Conservation (phyloP, 2,888 invertebrate species). For the Apamea epomidion region DNA sequence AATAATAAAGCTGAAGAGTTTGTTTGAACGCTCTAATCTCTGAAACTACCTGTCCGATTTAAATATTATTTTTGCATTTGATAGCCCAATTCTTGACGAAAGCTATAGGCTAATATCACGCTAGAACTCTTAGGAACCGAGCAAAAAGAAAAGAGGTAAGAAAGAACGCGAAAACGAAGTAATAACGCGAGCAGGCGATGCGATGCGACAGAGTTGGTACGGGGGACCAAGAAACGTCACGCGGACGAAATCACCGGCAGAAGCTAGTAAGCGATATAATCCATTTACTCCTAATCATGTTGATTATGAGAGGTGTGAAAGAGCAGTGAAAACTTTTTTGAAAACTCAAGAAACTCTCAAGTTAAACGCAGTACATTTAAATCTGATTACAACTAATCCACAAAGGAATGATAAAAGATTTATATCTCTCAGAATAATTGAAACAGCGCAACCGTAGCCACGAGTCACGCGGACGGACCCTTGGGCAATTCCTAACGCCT, state of each 20-base stretch:
- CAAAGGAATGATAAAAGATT: conserved; percentile 40
- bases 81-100: too few species aligned
- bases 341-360: conserved; percentile 1
- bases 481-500: conserved; percentile 26
- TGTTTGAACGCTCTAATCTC: too few species aligned
- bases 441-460: conserved; percentile 20
- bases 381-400: conserved; percentile 36
- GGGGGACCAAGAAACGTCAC: too few species aligned
- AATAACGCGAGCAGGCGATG: too few species aligned
- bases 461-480: conserved; percentile 3
- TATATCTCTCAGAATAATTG: conserved; percentile 53
- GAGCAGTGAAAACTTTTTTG: background rate
- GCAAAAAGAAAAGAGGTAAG: too few species aligned
- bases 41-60: too few species aligned
- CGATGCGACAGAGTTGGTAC: too few species aligned
- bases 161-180: too few species aligned
- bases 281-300: background rate
- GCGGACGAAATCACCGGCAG: too few species aligned
- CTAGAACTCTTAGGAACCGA: background rate
- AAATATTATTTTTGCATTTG: too few species aligned
- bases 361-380: background rate
- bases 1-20: too few species aligned
- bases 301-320: background rate
- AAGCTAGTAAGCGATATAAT: background rate
- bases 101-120: too few species aligned